A percentile compares a stretch with the other conserved stretches of the same genome.
phyloP scores from a whole-genome alignment of 2,888 invertebrate species.

The Caenorhabditis sp. region DNA sequence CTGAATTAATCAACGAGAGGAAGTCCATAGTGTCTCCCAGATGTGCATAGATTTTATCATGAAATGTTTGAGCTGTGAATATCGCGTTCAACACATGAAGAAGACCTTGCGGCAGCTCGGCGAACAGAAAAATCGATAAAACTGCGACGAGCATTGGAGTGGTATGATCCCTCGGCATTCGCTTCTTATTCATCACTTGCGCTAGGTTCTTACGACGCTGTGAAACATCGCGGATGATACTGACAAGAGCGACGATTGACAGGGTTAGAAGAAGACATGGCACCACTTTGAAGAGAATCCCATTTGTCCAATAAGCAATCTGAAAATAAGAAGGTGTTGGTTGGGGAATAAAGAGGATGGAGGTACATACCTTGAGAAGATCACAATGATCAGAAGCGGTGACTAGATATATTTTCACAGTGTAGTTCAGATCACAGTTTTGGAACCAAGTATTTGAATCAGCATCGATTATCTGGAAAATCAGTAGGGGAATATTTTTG shows the following conservation, averaged over 20 bases:
- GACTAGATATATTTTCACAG: constrained; percentile 39
- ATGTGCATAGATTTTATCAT: constrained; percentile 61
- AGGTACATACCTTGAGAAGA: constrained; percentile 37
- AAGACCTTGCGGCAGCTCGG: constrained; percentile 68
- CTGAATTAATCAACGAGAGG: constrained; percentile 67
- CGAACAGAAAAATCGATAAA: constrained; percentile 66
- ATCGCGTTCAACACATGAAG: constrained; percentile 67
- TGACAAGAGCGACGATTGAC: constrained; percentile 66
- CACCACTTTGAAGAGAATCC: constrained; percentile 69
- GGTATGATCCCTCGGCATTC: constrained; percentile 69
- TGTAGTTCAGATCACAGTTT: constrained; percentile 35
- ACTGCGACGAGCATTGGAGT: constrained; percentile 71
- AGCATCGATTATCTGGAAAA: constrained; percentile 60
- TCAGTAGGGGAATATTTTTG: no score
- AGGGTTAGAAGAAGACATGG: constrained; percentile 69
- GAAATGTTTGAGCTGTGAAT: constrained; percentile 67
- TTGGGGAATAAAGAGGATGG: neutral
- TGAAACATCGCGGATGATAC: constrained; percentile 67
- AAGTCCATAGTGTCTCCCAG: constrained; percentile 69
- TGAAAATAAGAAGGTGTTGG: constrained; percentile 26
- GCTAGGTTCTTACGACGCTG: constrained; percentile 62
- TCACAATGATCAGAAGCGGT: constrained; percentile 51
- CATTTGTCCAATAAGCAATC: constrained; percentile 70
- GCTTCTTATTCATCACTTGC: constrained; percentile 68
- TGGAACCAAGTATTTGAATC: constrained; percentile 51